These are phyloP conservation scores for Trissolcus japonicus DNA, from an alignment of 2,888 invertebrate genomes.

Conservation along the genomic window DNA sequence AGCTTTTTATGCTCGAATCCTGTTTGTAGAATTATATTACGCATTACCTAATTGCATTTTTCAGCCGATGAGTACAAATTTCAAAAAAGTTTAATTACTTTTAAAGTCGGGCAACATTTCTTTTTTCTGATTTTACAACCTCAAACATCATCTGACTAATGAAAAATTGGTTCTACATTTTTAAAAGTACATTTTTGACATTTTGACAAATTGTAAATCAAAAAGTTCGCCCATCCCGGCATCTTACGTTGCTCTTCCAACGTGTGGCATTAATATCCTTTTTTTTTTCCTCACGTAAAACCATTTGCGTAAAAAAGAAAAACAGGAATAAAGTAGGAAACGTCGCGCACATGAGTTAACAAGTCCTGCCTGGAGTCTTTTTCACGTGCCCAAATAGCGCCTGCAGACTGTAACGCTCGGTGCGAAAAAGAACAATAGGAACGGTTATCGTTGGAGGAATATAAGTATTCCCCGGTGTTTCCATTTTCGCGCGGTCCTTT, in stretches of 20 bases:
- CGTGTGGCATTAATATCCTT: constrained; percentile 16
- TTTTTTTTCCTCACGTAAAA: constrained; percentile 26
- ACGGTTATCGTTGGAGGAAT: constrained; percentile 39
- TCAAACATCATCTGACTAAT: too few relatives aligned
- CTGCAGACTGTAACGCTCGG: constrained; percentile 33
- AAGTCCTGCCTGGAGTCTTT: constrained; percentile 40
- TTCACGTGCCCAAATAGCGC: constrained; percentile 37
- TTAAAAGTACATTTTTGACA: background rate
- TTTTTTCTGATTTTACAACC: too few relatives aligned
- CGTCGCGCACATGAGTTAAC: constrained; percentile 36
- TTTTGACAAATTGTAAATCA: background rate
- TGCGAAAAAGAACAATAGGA: constrained; percentile 42
- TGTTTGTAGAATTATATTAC: too few relatives aligned
- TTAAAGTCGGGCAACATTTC: too few relatives aligned
- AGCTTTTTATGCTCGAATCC: too few relatives aligned
- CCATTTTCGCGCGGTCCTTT: constrained; percentile 49
- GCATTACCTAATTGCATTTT: too few relatives aligned
- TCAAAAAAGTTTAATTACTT: too few relatives aligned
- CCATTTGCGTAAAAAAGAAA: constrained; percentile 10
- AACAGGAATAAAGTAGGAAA: constrained; percentile 4
- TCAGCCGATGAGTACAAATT: too few relatives aligned
- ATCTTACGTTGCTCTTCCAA: background rate
- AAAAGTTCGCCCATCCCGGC: background rate
- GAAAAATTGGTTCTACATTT: too few relatives aligned
- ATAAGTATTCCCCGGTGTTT: constrained; percentile 54